Base-by-base conservation (phyloP, 2,113 vertebrate species). In the Trochalopteron elliotii region DNA sequence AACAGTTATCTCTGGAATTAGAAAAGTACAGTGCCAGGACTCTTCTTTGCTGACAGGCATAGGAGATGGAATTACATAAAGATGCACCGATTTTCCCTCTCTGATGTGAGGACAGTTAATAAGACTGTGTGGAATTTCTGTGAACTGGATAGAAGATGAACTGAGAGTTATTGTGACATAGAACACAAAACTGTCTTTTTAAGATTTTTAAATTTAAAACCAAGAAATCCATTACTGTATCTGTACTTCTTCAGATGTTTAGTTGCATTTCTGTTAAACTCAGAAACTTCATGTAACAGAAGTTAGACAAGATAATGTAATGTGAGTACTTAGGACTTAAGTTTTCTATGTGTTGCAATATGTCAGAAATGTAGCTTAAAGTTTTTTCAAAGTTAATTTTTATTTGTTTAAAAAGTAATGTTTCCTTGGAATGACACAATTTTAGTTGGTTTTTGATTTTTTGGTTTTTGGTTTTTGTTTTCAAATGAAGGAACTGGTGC, bases 1-100 rank as follows among this genome's bases (percentile, higher is more conserved):
- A 94, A 82, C 55, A 64, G 23, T 72, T 57, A 49, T 37, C 50
- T 95, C n/a, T 85, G 90, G 81, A 44, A 90, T 91, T 86, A 84
- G 63, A 60, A 47, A 63, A 85, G 65, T 76, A 3, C 9, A 1
- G 40, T 71, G 63, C 70, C 56, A 60, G 25, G 68, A 57, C 70
- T 44, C n/a, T 55, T 59, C 31, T 69, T 59, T 83, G 76, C 70
- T 76, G 81, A n/a, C 44, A 67, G 35, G 13, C 39, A 87, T 37
- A 24, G 27, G 80, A 81, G 81, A 67, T 83, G 37, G 55, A 76
- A 76, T 87, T 81, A 56, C 47, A 35, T 92, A 90, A 82, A 94
- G 65, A 91, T 78, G 37, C 59, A 44, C 52, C 7, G 53, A 80
- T 33, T 85, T 84, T 94, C 92, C 72, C 33, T 44, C 60, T 94